These are phyloP conservation scores for Apogon talboti DNA, from an alignment of 2,797 vertebrate species.

Conservation along the genomic window DNA sequence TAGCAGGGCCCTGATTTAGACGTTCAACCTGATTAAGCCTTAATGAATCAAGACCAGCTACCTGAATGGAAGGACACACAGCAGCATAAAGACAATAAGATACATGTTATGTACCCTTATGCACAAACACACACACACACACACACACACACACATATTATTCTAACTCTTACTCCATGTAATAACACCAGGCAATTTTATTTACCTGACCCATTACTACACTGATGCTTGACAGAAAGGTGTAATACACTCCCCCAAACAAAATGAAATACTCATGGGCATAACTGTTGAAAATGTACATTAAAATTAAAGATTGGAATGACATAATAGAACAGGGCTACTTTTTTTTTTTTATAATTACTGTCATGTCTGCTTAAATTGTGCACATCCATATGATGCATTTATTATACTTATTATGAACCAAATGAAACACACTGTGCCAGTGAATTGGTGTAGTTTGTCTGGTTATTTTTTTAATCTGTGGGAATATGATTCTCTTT, in stretches of 20 bases:
- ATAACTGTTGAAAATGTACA: conserved; percentile 33
- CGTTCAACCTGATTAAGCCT: conserved; percentile 86
- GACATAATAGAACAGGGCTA: background rate
- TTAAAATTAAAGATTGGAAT: conserved; percentile 2
- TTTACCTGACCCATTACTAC: conserved; percentile 31
- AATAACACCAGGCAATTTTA: background rate
- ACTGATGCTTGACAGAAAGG: background rate
- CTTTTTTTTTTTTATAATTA: conserved; percentile 32
- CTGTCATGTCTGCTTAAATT: background rate
- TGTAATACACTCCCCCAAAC: no score
- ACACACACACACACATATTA: conserved; percentile 8
- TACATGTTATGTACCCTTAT: conserved; percentile 12
- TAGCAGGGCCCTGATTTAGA: conserved; percentile 87
- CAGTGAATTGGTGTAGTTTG: background rate
- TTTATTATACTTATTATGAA: conserved; percentile 28
- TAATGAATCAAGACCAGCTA: conserved; percentile 79
- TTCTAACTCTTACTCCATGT: conserved; percentile 13
- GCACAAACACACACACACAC: conserved; percentile 15
- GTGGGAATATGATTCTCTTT: conserved; percentile 12
- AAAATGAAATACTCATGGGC: no score
- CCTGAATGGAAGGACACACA: conserved; percentile 71
- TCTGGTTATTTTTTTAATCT: conserved; percentile 20
- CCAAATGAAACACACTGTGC: background rate
- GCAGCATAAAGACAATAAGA: conserved; percentile 45
- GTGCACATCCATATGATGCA: conserved; percentile 12